Base-by-base conservation (phyloP, 1,140 invertebrate species). In the Hermatobates lingyangjiaoensis region DNA sequence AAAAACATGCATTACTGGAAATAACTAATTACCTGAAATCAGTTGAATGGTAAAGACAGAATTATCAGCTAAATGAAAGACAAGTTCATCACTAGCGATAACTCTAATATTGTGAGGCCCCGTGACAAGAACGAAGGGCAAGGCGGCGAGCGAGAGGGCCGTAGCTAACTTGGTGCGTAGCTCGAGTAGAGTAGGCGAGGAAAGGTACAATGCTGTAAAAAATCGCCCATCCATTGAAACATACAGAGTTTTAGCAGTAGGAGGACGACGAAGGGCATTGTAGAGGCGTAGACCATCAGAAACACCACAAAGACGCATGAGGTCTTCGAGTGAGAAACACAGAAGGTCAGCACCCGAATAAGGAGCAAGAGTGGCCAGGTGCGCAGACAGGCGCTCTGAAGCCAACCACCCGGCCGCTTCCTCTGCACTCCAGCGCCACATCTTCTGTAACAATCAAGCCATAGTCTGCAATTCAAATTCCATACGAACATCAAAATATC, bases 221-320 rank as follows among this genome's bases (percentile, higher is more conserved):
- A 81, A 71, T 51, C 67, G 69, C 2, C 57, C 53, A 42, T 66
- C 68, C 58, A 76, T 72, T 50, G 81, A 76, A 53, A 79, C 65
- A 55, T 80, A 49, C 4, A 30, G 3, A 4, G 26, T 49, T 10
- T 24, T 15, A 5, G 26, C 27, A 38, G 26, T 15, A 14, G 20
- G 30, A 21, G 45, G 24, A 10, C 34, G 45, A 55, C 92, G 87
- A 40, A 96, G 67, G 40, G 84, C 81, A 68, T 95, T 95, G 66
- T 80, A 91, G 30, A 96, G 73, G 58, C 90, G 74, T 50, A 96
- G 92, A 14, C 81, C 82, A 66, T 95, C 89, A 48, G 87, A 82
- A 30, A 93, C 67, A 1, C 90, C 90, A 65, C 89, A 93, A 48
- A 96, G 91, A 68, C 94, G 85, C 47, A 94, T 87, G 14, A 94